Conservation (phyloP, 1,140 invertebrate species). For the Dendroctonus valens region DNA sequence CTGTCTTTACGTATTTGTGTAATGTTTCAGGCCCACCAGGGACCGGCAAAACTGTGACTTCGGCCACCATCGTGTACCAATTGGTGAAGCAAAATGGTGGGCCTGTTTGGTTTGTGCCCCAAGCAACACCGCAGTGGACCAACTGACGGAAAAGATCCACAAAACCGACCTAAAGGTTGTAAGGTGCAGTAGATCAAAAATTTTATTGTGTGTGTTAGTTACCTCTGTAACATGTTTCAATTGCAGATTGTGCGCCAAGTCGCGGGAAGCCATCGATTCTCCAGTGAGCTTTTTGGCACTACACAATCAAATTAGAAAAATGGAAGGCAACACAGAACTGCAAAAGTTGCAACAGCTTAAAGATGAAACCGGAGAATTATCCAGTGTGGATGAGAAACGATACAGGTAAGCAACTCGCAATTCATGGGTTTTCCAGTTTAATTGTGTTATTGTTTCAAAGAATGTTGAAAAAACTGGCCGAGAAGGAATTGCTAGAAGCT, state of each 20-base stretch:
- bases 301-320: slow-evolving; percentile 95
- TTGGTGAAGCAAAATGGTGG: slow-evolving; percentile 92
- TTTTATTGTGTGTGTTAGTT: background rate
- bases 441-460: slow-evolving; percentile 47
- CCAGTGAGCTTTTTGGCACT: slow-evolving; percentile 95
- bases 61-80: slow-evolving; percentile 98
- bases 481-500: slow-evolving; percentile 88
- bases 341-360: slow-evolving; percentile 96
- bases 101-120: slow-evolving; percentile 98
- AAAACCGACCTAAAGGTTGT: slow-evolving; percentile 86
- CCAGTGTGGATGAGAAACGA: slow-evolving; percentile 90
- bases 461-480: slow-evolving; percentile 86
- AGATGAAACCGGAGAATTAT: slow-evolving; percentile 95
- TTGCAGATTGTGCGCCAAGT: slow-evolving; percentile 90
- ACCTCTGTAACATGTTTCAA: slow-evolving; percentile 61
- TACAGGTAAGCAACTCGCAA: slow-evolving; percentile 55
- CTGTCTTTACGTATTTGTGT: background rate
- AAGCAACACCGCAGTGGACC: slow-evolving; percentile 98
- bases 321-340: slow-evolving; percentile 87
- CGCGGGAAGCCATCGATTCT: slow-evolving; percentile 96
- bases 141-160: slow-evolving; percentile 98
- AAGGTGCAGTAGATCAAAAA: background rate
- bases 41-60: slow-evolving; percentile 99
- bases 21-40: slow-evolving; percentile 66
- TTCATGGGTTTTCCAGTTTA: background rate